Evolutionary conservation across 1,140 invertebrate species (phyloP).

Genomic region (Tribolium castaneum): DNA sequence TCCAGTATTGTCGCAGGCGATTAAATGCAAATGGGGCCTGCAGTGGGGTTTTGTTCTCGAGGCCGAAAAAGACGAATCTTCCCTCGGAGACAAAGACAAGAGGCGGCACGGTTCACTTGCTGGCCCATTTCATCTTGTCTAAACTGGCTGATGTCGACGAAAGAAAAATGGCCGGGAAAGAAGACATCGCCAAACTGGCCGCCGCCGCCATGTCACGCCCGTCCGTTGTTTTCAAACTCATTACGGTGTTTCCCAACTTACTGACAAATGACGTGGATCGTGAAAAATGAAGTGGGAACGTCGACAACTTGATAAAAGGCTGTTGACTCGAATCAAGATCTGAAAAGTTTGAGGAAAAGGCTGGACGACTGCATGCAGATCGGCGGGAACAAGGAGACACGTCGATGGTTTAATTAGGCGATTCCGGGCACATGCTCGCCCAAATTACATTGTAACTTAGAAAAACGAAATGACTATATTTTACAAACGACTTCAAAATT

Average conservation of each 20-base stretch:
- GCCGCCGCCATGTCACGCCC: conserved; percentile 51
- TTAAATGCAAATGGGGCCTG: conserved; percentile 28
- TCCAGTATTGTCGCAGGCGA: conserved; percentile 23
- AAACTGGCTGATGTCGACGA: conserved; percentile 44
- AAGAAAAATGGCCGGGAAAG: conserved; percentile 47
- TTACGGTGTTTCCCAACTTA: conserved; percentile 61
- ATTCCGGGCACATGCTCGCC: conserved; percentile 11
- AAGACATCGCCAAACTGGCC: conserved; percentile 37
- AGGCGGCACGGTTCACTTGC: conserved; percentile 40
- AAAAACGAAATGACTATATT: conserved; percentile 28
- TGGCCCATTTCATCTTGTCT: conserved; percentile 43
- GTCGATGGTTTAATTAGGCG: conserved; percentile 26
- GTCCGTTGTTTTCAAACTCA: conserved; percentile 62
- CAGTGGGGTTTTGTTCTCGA: conserved; percentile 34
- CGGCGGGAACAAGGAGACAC: neutral
- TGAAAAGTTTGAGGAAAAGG: neutral
- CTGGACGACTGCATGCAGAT: neutral
- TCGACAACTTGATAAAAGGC: conserved; percentile 62
- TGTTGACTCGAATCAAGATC: conserved; percentile 40
- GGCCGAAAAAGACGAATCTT: conserved; percentile 47
- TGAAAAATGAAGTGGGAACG: conserved; percentile 62
- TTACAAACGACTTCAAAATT: conserved; percentile 20
- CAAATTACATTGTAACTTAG: conserved; percentile 26
- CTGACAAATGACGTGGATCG: conserved; percentile 62
- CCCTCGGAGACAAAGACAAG: conserved; percentile 33